Percentiles rank a stretch among this genome's conserved stretches.
Conservation (phyloP, 2,113 vertebrate genomes). For the Pteronura brasiliensis region DNA sequence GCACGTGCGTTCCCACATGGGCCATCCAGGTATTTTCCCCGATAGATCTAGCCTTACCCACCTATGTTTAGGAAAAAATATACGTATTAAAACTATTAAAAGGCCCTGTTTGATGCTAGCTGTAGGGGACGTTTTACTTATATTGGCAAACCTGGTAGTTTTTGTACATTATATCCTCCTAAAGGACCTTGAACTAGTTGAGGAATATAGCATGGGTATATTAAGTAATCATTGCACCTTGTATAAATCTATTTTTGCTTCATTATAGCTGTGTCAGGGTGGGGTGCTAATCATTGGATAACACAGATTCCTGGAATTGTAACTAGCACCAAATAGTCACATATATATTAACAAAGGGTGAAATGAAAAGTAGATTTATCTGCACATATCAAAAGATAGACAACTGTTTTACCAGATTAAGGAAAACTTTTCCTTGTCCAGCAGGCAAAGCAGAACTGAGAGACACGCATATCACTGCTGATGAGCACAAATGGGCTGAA, state of each 20-base stretch:
- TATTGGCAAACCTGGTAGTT: not conserved
- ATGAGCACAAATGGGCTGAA: not conserved
- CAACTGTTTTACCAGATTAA: not conserved
- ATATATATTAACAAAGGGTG: not conserved
- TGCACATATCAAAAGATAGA: not conserved
- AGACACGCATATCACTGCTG: not conserved
- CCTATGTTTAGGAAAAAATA: too few species aligned
- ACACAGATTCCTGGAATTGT: not conserved
- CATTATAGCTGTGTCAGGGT: not conserved
- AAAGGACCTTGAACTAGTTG: not conserved
- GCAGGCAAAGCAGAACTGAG: not conserved
- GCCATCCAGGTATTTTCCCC: too few species aligned
- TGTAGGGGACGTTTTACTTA: not conserved
- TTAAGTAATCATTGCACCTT: not conserved
- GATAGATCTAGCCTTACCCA: too few species aligned
- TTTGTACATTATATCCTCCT: not conserved
- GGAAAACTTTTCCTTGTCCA: not conserved
- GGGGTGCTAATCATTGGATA: not conserved
- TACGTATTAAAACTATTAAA: not conserved
- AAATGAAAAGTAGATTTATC: not conserved
- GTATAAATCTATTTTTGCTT: not conserved
- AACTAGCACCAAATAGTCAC: not conserved
- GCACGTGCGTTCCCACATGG: too few species aligned
- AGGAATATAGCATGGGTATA: not conserved
- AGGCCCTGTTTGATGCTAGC: not conserved